A percentile compares a stretch with the other conserved stretches of the same genome.
These are phyloP conservation scores for Drosophila rhopaloa DNA, from an alignment of 1,140 invertebrate species.

Conservation along the genomic window DNA sequence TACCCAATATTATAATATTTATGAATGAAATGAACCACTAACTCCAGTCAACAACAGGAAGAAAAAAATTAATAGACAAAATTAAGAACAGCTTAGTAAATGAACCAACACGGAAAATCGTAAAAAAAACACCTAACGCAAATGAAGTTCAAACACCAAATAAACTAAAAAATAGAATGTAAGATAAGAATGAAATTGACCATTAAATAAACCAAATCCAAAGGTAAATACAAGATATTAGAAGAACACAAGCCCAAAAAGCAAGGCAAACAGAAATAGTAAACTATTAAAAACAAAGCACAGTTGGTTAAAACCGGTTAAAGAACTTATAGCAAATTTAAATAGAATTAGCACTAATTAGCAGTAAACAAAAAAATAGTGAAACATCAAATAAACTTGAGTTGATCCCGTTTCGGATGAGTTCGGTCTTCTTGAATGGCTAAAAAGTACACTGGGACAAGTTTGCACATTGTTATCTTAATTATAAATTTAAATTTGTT, in stretches of 20 bases:
- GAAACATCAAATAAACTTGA: background rate
- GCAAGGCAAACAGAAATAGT: conserved; percentile 4
- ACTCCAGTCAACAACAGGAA: conserved; percentile 9
- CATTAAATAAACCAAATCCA: conserved; percentile 13
- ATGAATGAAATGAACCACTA: conserved; percentile 5
- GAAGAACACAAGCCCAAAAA: background rate
- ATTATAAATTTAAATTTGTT: too few relatives aligned
- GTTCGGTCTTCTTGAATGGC: background rate
- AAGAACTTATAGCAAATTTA: conserved; percentile 5
- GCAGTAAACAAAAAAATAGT: conserved; percentile 12
- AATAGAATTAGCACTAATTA: conserved; percentile 16
- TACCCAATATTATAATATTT: background rate
- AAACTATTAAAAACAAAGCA: background rate
- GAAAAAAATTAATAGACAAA: conserved; percentile 16
- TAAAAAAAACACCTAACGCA: conserved; percentile 4
- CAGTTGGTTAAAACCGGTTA: conserved; percentile 10
- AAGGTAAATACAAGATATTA: background rate
- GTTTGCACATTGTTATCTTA: background rate
- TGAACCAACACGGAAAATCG: conserved; percentile 3
- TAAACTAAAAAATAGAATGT: conserved; percentile 10
- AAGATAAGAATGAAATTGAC: conserved; percentile 10
- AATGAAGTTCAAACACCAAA: background rate
- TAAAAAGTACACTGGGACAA: background rate
- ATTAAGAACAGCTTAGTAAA: background rate
- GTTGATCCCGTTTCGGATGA: background rate